Conservation (phyloP, 2,888 invertebrate genomes). For the Tiliacea aurago region DNA sequence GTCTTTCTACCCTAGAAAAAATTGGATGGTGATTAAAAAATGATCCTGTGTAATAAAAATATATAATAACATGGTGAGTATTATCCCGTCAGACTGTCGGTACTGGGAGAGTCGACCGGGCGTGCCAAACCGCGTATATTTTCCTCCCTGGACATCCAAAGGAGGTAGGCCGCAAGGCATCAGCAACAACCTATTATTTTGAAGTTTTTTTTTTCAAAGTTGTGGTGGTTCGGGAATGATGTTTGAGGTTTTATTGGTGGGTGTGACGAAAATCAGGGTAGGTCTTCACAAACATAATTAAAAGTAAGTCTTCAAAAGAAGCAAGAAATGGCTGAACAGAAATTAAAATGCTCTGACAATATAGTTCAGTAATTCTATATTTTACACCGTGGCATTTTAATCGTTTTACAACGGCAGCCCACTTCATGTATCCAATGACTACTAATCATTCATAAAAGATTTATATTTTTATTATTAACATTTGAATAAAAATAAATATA, state of each 20-base stretch:
- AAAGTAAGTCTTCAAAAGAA: not conserved
- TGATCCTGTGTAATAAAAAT: slow-evolving; percentile 27
- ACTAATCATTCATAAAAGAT: too few species aligned
- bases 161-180: slow-evolving; percentile 82
- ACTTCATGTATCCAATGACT: too few species aligned
- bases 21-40: slow-evolving; percentile 7
- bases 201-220: slow-evolving; percentile 58
- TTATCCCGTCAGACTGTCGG: slow-evolving; percentile 84
- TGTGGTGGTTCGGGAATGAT: slow-evolving; percentile 66
- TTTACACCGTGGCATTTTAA: too few species aligned
- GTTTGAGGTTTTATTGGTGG: slow-evolving; percentile 55
- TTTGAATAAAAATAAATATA: too few species aligned
- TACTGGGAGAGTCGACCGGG: slow-evolving; percentile 86
- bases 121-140: slow-evolving; percentile 89
- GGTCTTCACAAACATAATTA: not conserved
- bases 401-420: too few species aligned
- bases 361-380: not conserved
- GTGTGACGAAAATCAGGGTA: slow-evolving; percentile 4
- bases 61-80: slow-evolving; percentile 71
- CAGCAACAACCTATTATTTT: slow-evolving; percentile 55
- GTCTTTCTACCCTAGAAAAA: too few species aligned
- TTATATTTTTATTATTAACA: too few species aligned
- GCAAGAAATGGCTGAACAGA: too few species aligned
- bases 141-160: slow-evolving; percentile 88
- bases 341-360: too few species aligned